Conservation (phyloP, 64 coral and sea anemone species). For the Anthopleura sola region DNA sequence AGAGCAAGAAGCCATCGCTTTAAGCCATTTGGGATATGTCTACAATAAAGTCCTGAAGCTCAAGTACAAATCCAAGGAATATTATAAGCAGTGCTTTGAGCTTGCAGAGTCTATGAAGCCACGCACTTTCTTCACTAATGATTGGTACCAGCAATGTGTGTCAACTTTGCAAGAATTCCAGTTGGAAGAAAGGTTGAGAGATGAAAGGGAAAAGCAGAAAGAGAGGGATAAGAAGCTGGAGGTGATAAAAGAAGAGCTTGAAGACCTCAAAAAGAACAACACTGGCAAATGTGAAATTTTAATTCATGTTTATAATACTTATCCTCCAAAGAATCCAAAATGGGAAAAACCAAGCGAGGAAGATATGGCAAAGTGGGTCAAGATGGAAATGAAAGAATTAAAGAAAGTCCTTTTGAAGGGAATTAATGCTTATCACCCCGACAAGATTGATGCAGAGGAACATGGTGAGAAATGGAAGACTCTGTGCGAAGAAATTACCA, state of each 20-base stretch:
- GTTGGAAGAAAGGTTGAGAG: constrained; percentile 31
- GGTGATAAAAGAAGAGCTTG: constrained; percentile 16
- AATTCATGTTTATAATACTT: constrained; percentile 45
- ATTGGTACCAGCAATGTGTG: constrained; percentile 60
- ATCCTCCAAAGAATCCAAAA: constrained; percentile 24
- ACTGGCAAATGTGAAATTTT: neutral
- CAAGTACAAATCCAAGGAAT: constrained; percentile 48
- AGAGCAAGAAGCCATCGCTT: constrained; percentile 82
- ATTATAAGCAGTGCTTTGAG: constrained; percentile 50
- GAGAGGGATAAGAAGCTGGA: constrained; percentile 23
- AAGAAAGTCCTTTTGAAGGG: constrained; percentile 35
- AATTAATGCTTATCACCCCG: constrained; percentile 54
- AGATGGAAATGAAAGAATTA: constrained; percentile 19
- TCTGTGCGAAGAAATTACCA: constrained; percentile 56
- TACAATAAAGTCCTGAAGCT: constrained; percentile 62
- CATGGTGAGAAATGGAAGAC: constrained; percentile 63
- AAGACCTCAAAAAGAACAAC: constrained; percentile 28
- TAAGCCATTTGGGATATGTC: constrained; percentile 50
- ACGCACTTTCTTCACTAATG: constrained; percentile 44
- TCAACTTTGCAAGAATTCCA: constrained; percentile 47
- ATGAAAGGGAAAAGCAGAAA: constrained; percentile 46
- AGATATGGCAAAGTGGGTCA: constrained; percentile 45
- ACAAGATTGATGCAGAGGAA: constrained; percentile 39
- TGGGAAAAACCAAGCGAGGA: constrained; percentile 56
- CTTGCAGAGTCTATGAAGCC: constrained; percentile 77